Evolutionary conservation across 2,797 vertebrate species (phyloP).

Genomic region (Muscicapa comitata): DNA sequence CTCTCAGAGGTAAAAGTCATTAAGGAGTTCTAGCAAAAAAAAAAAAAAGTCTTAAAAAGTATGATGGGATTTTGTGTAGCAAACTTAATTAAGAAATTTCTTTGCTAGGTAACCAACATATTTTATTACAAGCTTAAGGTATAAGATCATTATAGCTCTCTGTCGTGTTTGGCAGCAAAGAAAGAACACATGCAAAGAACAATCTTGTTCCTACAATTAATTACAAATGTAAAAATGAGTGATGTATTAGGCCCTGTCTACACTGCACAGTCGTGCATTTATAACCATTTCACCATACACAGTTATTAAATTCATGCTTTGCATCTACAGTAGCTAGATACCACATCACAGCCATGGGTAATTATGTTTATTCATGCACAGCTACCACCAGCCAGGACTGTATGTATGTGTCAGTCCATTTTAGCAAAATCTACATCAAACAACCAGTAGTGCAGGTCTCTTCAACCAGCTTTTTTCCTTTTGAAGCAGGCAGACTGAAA

Average conservation of each 20-base stretch:
- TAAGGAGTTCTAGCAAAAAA: neutral
- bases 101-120: constrained; percentile 38
- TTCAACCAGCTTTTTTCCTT: neutral
- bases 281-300: constrained; percentile 3
- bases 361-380: constrained; percentile 36
- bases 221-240: constrained; percentile 54
- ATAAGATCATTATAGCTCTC: neutral
- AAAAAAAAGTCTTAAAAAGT: neutral
- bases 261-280: neutral
- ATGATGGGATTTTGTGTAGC: constrained; percentile 21
- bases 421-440: constrained; percentile 32
- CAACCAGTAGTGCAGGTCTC: neutral
- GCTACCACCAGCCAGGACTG: constrained; percentile 12
- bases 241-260: constrained; percentile 42
- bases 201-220: constrained; percentile 55
- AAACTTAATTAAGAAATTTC: constrained; percentile 62
- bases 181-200: constrained; percentile 38
- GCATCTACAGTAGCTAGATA: constrained; percentile 19
- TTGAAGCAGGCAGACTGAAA: neutral
- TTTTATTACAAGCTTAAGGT: constrained; percentile 49
- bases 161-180: constrained; percentile 34
- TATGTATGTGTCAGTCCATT: neutral
- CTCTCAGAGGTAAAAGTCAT: constrained; percentile 30
- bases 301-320: constrained; percentile 33
- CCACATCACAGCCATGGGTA: constrained; percentile 22